phyloP scores from a whole-genome alignment of 1,140 invertebrate species.

The Lepidurus arcticus region DNA sequence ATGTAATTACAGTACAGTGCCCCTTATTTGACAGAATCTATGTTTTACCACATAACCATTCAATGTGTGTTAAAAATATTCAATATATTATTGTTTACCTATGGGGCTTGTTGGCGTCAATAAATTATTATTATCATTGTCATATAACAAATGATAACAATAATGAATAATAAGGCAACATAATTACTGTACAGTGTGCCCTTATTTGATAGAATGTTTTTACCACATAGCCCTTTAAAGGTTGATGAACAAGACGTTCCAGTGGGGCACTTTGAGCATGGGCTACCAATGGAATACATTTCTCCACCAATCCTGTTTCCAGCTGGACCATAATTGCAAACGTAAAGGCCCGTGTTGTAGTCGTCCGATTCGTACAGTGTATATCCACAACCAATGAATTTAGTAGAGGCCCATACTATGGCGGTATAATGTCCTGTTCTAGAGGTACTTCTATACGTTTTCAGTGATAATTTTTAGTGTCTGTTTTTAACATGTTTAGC shows the following conservation, averaged over 20 bases:
- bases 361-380: conserved; percentile 18
- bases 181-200: too few relatives aligned
- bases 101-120: too few relatives aligned
- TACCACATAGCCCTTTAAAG: conserved; percentile 26
- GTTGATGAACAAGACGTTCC: conserved; percentile 28
- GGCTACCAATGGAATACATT: conserved; percentile 35
- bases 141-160: too few relatives aligned
- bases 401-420: conserved; percentile 36
- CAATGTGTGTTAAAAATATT: too few relatives aligned
- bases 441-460: not conserved
- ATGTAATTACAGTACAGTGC: too few relatives aligned
- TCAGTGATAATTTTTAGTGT: not conserved
- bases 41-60: too few relatives aligned
- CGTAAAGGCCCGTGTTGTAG: conserved; percentile 33
- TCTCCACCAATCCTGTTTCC: conserved; percentile 33
- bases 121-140: too few relatives aligned
- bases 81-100: too few relatives aligned
- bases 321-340: conserved; percentile 38
- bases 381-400: conserved; percentile 37
- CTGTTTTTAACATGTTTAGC: not conserved
- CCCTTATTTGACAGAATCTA: too few relatives aligned
- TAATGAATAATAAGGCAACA: too few relatives aligned
- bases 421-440: conserved; percentile 37
- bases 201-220: not conserved
- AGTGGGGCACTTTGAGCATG: conserved; percentile 35